A percentile compares a stretch with the other conserved stretches of the same genome.
Evolutionary conservation across 2,113 vertebrate genomes (phyloP).

Genomic region (Physeter macrocephalus): DNA sequence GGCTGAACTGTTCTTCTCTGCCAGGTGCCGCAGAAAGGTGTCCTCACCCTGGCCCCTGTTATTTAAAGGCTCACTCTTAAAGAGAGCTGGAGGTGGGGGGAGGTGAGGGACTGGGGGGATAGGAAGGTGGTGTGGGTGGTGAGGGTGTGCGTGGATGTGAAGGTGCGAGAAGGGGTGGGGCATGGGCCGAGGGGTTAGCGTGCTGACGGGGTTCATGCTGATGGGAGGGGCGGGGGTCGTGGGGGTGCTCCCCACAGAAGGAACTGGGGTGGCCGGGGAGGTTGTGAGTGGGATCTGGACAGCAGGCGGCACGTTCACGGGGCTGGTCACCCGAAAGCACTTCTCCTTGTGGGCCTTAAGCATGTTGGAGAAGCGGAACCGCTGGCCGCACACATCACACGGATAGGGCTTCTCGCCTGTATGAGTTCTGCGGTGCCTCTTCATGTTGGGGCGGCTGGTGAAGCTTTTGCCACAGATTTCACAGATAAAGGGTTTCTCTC

Average conservation of each 20-base stretch:
- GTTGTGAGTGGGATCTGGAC: conserved; percentile 83
- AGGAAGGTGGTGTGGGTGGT: conserved; percentile 88
- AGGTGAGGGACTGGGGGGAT: conserved; percentile 89
- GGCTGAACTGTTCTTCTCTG: conserved; percentile 87
- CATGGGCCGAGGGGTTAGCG: conserved; percentile 77
- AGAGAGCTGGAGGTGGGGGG: conserved; percentile 93
- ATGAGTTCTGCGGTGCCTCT: conserved; percentile 95
- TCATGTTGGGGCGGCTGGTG: conserved; percentile 99
- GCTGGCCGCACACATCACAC: conserved; percentile 95
- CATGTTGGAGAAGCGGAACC: conserved; percentile 99
- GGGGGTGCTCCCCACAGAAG: conserved; percentile 74
- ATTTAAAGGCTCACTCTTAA: conserved; percentile 96
- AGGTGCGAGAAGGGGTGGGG: conserved; percentile 90
- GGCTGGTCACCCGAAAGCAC: conserved; percentile 97
- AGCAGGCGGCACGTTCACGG: conserved; percentile 85
- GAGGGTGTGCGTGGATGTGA: conserved; percentile 87
- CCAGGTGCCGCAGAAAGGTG: conserved; percentile 92
- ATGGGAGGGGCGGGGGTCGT: conserved; percentile 70
- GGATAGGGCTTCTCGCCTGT: conserved; percentile 98
- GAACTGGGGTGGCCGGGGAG: conserved; percentile 81
- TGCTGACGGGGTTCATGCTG: conserved; percentile 77
- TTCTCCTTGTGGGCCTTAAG: conserved; percentile 98
- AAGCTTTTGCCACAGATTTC: conserved; percentile 99
- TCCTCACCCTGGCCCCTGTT: conserved; percentile 92
- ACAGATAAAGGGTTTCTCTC: conserved; percentile 99